Base-by-base conservation (phyloP, 2,113 vertebrate species). In the Sylvia atricapilla region DNA sequence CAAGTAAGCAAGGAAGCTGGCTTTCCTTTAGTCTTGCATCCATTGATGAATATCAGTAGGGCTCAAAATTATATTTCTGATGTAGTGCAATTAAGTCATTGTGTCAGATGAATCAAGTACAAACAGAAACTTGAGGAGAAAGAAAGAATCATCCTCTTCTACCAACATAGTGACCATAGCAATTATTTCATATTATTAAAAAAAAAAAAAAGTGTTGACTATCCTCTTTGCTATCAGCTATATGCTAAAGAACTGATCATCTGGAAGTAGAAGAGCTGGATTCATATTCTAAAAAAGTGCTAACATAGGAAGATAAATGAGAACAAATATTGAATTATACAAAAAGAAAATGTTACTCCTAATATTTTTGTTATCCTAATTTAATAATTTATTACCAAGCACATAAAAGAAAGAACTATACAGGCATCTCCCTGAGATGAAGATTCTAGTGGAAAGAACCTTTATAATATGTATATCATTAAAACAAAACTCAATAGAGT, bases 151-250 rank as follows among this genome's bases (percentile, higher is more conserved):
- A 39, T 5, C 12, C 25, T 43, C 15, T 89, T 55, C 63, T 76
- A 43, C 7, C 25, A 41, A 30, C 7, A 41, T 11, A 13, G 4
- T 43, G 44, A 47, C 33, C 11, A 24, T 18, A 30, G 2, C 30
- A 74, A 50, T 52, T 77, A 7, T 55, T 86, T 31, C 13, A 59
- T 13, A 53, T 25, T 18, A 67, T n/a, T 9, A 41, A 41, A 41
- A 41, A 41, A 41, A 13, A 24, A 25, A 63, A 53, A 67, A 37
- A 8, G 0, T 2, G 0, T 49, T 73, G 18, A 20, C 6, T 56
- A 7, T 16, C 3, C 33, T 22, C 18, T 68, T 30, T 67, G 14
- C 20, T 11, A 7, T 58, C 37, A 89, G 7, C 7, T 33, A 41
- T 50, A 41, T 44, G 19, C 2, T 74, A 87, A 76, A 47, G 33